Conservation (phyloP, 2,797 vertebrate genomes). For the Heliangelus exortis region DNA sequence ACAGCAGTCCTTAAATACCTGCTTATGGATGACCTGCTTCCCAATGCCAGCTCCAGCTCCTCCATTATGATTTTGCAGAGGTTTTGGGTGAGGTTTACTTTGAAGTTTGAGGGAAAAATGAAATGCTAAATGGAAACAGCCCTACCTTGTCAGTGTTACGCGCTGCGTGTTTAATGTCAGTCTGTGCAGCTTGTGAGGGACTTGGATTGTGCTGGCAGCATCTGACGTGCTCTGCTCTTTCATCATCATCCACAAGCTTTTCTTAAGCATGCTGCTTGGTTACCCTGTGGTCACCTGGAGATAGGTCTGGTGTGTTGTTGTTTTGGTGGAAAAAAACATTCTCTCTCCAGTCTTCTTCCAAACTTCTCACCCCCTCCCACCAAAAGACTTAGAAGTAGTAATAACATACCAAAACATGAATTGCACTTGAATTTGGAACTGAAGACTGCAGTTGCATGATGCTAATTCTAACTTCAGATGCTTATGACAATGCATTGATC, state of each 20-base stretch:
- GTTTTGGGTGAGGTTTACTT: slow-evolving; percentile 31
- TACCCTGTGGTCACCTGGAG: not conserved
- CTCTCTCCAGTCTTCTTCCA: not conserved
- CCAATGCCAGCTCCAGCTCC: not conserved
- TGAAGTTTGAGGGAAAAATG: slow-evolving; percentile 51
- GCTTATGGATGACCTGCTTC: not conserved
- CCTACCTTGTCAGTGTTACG: not conserved
- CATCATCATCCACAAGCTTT: not conserved
- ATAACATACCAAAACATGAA: not conserved
- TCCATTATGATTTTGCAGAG: not conserved
- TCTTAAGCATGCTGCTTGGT: not conserved
- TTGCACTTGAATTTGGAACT: slow-evolving; percentile 7
- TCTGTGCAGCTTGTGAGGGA: not conserved
- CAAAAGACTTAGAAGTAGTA: not conserved
- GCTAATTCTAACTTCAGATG: not conserved
- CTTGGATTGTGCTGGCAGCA: not conserved
- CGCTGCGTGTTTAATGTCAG: not conserved
- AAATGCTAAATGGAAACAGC: slow-evolving; percentile 34
- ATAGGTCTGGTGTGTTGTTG: not conserved
- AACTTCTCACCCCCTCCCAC: not conserved
- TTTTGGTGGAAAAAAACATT: not conserved
- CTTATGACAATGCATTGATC: not conserved
- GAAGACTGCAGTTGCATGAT: not conserved
- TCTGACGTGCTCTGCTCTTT: not conserved
- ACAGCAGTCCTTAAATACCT: not conserved